These are phyloP conservation scores for Eudyptes chrysolophus DNA, from an alignment of 2,113 vertebrate species.

Conservation along the genomic window DNA sequence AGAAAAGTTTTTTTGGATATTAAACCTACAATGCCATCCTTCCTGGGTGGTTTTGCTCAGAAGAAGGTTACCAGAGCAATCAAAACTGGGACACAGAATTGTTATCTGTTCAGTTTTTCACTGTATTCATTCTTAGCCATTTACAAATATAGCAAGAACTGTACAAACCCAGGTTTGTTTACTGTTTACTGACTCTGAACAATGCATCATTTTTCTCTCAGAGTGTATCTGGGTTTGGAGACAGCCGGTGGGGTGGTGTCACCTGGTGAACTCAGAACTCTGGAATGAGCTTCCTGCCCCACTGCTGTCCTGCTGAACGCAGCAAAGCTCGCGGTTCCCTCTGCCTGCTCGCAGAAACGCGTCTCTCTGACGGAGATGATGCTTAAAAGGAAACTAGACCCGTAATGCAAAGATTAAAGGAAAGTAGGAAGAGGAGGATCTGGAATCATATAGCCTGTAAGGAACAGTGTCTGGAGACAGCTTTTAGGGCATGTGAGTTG, in stretches of 20 bases:
- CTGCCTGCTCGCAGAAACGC: accelerated
- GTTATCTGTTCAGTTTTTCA: not conserved
- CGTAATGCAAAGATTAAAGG: not conserved
- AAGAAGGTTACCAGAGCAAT: not conserved
- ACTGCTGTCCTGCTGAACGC: accelerated
- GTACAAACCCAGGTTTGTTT: not conserved
- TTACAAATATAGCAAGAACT: not conserved
- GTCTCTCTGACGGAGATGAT: not conserved
- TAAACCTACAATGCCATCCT: not conserved
- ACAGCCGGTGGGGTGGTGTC: not conserved
- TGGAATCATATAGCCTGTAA: not conserved
- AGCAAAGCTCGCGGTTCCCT: not conserved
- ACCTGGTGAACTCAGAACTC: not conserved
- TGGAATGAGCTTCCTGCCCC: not conserved
- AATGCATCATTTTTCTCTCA: not conserved
- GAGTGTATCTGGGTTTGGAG: not conserved
- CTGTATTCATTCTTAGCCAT: not conserved
- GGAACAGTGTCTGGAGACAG: not conserved
- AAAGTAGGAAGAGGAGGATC: not conserved
- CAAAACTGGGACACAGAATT: not conserved
- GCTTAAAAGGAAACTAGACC: not conserved
- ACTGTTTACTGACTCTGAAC: not conserved
- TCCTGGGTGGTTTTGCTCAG: not conserved
- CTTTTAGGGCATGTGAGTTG: not conserved
- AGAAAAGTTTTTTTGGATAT: not conserved